A percentile compares a stretch with the other conserved stretches of the same genome.
Conservation (phyloP, 2,113 vertebrate species). For the Podilymbus podiceps region DNA sequence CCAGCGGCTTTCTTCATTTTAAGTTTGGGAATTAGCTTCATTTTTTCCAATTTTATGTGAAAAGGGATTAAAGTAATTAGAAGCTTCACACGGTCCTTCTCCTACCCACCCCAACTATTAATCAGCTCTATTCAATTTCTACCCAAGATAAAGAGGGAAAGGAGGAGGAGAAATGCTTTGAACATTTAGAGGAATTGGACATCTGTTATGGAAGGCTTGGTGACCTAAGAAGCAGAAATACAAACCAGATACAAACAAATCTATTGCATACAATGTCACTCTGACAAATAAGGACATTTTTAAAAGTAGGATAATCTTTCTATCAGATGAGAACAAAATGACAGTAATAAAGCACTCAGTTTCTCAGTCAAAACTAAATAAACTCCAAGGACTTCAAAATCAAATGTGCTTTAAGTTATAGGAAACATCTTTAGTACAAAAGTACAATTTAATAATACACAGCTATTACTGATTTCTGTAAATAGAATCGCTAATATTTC, state of each 20-base stretch:
- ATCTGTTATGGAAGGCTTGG: not conserved
- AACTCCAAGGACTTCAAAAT: not conserved
- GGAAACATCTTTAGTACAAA: not conserved
- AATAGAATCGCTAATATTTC: not conserved
- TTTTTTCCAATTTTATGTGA: not conserved
- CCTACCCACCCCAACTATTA: not conserved
- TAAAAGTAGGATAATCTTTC: not conserved
- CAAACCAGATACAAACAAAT: not conserved
- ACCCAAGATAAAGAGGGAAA: not conserved
- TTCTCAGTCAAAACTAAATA: not conserved
- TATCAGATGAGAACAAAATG: not conserved
- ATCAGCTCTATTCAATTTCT: not conserved
- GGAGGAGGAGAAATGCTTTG: not conserved
- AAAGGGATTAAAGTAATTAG: conserved; percentile 10
- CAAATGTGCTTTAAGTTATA: not conserved
- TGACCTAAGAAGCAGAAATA: not conserved
- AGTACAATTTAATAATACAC: not conserved
- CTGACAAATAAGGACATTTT: not conserved
- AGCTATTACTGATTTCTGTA: not conserved
- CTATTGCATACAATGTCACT: not conserved
- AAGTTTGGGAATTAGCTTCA: not conserved
- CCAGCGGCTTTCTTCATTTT: not conserved
- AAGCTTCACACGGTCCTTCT: not conserved
- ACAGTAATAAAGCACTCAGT: not conserved
- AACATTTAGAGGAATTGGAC: not conserved